Evolutionary conservation across 2,113 vertebrate genomes (phyloP).

Genomic region (Pygoscelis antarcticus): DNA sequence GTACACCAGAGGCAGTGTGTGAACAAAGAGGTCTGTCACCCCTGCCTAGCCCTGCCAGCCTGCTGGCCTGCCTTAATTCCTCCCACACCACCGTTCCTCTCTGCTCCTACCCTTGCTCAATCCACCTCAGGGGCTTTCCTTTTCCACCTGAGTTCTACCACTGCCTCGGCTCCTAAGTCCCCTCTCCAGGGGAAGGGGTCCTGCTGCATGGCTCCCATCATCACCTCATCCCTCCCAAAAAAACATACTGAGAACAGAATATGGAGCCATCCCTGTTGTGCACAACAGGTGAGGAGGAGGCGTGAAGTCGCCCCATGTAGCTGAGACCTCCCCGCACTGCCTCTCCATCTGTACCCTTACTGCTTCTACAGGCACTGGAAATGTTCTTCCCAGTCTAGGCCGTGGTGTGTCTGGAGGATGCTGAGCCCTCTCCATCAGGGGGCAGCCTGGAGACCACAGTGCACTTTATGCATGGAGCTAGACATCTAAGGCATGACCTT

Average conservation of each 20-base stretch:
- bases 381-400: not conserved
- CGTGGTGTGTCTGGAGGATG: not conserved
- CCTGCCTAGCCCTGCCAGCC: not conserved
- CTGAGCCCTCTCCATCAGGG: fast-evolving
- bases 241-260: not conserved
- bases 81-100: not conserved
- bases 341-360: not conserved
- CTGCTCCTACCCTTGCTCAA: not conserved
- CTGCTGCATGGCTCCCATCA: not conserved
- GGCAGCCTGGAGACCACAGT: not conserved
- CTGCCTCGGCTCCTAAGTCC: not conserved
- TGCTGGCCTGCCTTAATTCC: not conserved
- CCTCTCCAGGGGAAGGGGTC: not conserved
- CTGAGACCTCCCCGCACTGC: not conserved
- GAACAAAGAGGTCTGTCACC: not conserved
- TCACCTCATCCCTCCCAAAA: not conserved
- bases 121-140: not conserved
- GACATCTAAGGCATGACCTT: not conserved
- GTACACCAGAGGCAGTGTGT: not conserved
- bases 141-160: not conserved
- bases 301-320: not conserved
- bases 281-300: not conserved
- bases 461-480: not conserved
- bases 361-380: not conserved
- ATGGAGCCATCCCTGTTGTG: not conserved